phyloP scores from a whole-genome alignment of 2,888 invertebrate genomes.

The Mycogona germanica region DNA sequence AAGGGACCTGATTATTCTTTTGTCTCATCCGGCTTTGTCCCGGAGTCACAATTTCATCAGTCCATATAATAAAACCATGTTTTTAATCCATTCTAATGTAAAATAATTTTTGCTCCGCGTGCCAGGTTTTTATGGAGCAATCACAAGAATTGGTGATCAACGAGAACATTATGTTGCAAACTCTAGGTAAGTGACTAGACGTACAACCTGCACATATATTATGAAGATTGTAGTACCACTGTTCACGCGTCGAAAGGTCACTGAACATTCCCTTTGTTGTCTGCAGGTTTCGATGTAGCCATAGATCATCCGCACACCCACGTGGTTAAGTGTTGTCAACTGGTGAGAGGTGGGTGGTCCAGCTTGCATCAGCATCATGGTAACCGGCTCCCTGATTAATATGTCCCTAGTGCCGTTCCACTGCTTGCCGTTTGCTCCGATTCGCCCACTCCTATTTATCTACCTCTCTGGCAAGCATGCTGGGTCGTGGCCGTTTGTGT shows the following conservation, averaged over 20 bases:
- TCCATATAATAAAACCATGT: slow-evolving; percentile 1
- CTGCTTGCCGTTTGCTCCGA: too few relatives aligned
- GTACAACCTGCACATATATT: too few relatives aligned
- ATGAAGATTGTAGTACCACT: background rate
- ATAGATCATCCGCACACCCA: slow-evolving; percentile 98
- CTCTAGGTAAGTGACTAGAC: slow-evolving; percentile 57
- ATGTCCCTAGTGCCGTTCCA: too few relatives aligned
- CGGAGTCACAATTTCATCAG: too few relatives aligned
- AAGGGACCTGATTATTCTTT: too few relatives aligned
- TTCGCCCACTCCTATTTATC: too few relatives aligned
- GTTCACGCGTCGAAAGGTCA: background rate
- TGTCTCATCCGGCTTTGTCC: background rate
- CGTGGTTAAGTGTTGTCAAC: slow-evolving; percentile 90
- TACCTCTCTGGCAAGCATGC: too few relatives aligned
- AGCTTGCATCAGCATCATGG: slow-evolving; percentile 9
- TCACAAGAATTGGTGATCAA: slow-evolving; percentile 91
- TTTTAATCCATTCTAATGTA: too few relatives aligned
- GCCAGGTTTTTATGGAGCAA: slow-evolving; percentile 51
- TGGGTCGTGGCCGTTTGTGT: too few relatives aligned
- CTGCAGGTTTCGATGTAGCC: slow-evolving; percentile 78
- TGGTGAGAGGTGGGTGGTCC: slow-evolving; percentile 63
- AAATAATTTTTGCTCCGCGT: background rate
- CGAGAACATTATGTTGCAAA: slow-evolving; percentile 93
- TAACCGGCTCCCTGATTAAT: background rate
- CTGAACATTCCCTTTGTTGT: slow-evolving; percentile 5